A percentile compares a stretch with the other conserved stretches of the same genome.
phyloP scores from a whole-genome alignment of 2,113 vertebrate species.

The Myodes glareolus region DNA sequence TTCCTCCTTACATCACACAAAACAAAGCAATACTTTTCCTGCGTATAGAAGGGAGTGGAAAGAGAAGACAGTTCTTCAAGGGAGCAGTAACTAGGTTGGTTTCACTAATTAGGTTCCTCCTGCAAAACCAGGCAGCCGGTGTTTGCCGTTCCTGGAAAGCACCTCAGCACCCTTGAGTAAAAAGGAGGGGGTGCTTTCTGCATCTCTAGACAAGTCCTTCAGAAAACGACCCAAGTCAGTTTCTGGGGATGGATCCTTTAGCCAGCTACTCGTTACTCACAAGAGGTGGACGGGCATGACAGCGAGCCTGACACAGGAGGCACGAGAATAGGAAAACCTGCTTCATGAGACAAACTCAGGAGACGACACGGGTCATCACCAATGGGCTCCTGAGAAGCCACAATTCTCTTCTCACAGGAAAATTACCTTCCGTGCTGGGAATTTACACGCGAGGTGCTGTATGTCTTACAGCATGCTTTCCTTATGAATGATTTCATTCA shows the following conservation, averaged over 20 bases:
- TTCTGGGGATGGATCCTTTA: constrained; percentile 35
- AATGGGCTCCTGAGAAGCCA: neutral
- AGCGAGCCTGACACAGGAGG: neutral
- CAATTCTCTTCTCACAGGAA: neutral
- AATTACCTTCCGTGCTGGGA: neutral
- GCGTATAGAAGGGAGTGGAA: neutral
- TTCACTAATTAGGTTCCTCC: constrained; percentile 70
- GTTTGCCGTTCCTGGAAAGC: constrained; percentile 43
- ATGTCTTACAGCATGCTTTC: constrained; percentile 31
- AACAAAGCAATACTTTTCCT: neutral
- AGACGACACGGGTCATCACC: neutral
- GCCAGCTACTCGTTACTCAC: neutral
- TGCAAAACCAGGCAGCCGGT: constrained; percentile 11
- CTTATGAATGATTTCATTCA: constrained; percentile 21
- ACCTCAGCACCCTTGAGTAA: neutral
- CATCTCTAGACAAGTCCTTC: constrained; percentile 17
- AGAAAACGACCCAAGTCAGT: neutral
- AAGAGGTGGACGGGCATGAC: neutral
- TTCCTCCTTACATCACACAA: constrained; percentile 34
- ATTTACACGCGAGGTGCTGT: neutral
- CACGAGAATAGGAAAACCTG: constrained; percentile 27
- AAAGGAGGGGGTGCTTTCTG: neutral
- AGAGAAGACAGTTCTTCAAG: constrained; percentile 55
- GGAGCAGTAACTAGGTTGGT: constrained; percentile 63
- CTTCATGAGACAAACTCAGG: neutral